Evolutionary conservation across 1,140 invertebrate species (phyloP), one percentile per base, ranked within the genome.

Genomic region (Condylostylus longicornis): DNA sequence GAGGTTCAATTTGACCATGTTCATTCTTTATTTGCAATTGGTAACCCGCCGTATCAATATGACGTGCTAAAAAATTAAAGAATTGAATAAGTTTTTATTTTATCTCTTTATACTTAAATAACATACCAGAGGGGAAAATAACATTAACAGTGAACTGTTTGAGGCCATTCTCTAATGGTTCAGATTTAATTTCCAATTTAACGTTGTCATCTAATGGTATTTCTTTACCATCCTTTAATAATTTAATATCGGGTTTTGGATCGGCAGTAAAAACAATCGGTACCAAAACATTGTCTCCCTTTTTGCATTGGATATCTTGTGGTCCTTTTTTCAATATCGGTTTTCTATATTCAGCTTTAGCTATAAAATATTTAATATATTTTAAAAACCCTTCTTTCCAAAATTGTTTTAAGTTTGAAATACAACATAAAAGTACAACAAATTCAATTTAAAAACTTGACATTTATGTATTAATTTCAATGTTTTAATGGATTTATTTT

Each of bases 11-110:
- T 38, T 79, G 68, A 4, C 83, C 84, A 52, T 75, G 77, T 48
- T 82, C 75, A 58, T 89, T 89, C 43, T 71, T 73, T 0, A 80
- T 74, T 49, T 74, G 69, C n/a, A 89, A 61, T 2, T 72, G 75
- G 56, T 89, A 93, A 31, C 75, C 70, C 3, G 87, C 88, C 19
- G 79, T 79, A 55, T 93, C 82, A 21, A 71, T 66, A 42, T 75
- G 70, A 36, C 72, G 70, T 45, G 73, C 75, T 74, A 34, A 31
- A 46, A 31, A 21, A 33, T 15, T 25, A 7, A 18, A 29, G 21
- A 17, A 38, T 4, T 2, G 3, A 9, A 31, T 15, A 15, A 17
- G 4, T 15, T 13, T n/a, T 13, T n/a, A 5, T 23, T 23, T 5
- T 10, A 30, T 10, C 18, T 10, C 32, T 40, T 30, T 25, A 12